A percentile compares a stretch with the other conserved stretches of the same genome.
phyloP scores from a whole-genome alignment of 2,113 vertebrate species.

The Carassius gibelio region DNA sequence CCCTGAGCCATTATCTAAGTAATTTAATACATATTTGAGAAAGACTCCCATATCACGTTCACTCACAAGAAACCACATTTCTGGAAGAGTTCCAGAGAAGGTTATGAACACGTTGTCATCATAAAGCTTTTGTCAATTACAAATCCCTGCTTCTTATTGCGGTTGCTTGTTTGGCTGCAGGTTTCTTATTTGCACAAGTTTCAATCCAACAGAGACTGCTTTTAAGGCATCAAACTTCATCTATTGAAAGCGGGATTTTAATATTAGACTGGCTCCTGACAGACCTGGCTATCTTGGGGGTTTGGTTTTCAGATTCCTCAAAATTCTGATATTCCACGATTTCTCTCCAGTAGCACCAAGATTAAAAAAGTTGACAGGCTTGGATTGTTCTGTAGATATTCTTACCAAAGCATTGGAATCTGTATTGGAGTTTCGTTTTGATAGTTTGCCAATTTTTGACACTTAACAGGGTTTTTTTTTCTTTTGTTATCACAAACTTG shows the following conservation, averaged over 20 bases:
- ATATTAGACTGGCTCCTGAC: neutral
- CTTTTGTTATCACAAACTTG: neutral
- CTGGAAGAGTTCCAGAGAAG: neutral
- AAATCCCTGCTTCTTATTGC: conserved; percentile 13
- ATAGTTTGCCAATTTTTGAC: neutral
- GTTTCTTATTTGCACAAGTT: neutral
- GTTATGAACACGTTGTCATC: neutral
- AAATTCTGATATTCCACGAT: neutral
- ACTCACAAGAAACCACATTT: conserved; percentile 1
- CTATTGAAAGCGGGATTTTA: neutral
- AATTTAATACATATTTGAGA: conserved; percentile 30
- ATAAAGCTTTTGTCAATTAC: neutral
- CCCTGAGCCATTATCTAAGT: conserved; percentile 26
- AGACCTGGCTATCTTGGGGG: neutral
- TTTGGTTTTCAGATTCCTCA: neutral
- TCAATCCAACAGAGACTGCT: neutral
- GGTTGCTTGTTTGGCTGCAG: conserved; percentile 1
- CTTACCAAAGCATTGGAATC: neutral
- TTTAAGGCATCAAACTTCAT: neutral
- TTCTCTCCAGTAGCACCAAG: neutral
- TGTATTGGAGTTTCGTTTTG: neutral
- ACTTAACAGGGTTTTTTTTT: neutral
- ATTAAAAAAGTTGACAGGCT: neutral
- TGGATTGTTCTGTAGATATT: neutral
- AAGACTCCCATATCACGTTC: neutral